Base-by-base conservation (phyloP, 2,113 vertebrate genomes). In the Bufo gargarizans region DNA sequence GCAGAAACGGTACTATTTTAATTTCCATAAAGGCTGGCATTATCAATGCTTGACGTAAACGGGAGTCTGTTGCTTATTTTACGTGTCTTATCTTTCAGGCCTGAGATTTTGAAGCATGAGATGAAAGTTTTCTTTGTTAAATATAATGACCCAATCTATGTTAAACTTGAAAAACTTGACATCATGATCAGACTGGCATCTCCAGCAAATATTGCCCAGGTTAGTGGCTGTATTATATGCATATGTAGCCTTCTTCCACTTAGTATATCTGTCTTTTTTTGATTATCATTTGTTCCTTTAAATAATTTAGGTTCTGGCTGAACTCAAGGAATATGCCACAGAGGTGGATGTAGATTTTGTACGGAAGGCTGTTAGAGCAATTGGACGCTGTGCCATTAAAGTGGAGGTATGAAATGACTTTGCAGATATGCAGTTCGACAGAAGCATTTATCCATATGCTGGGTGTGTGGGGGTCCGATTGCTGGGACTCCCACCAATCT, bases 51-150 rank as follows among this genome's bases (percentile, higher is more conserved):
- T 20, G 12, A 8, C 16, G 22, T 58, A 6, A 4, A 22, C 10
- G 3, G 56, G 8, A 47, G 22, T 59, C 33, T 58, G 16, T 4
- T n/a, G 4, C 69, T 61, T 49, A 67, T 16, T 58, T 22, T 22
- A 6, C n/a, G 4, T 49, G 50, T 61, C 5, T 20, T 56, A 0
- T 0, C 4, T 0, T 83, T 47, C 89, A 99, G 98, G 84, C 97
- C 98, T 0, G 98, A 99, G 93, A 98, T 99, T 90, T 94, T 99
- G 90, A 99, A 99, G 92, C 98, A 99, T 0, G 98, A 99, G 94
- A 99, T 99, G 98, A 99, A 99, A 91, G 98, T 99, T 85, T 99
- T 99, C 91, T 99, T 99, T 56, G 98, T 99, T n/a, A 99, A 99
- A 91, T 99, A 99, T 93, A 99, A 99, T 0, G 98, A 99, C 92